These are phyloP conservation scores for Varroa destructor DNA, from an alignment of 1,140 invertebrate species.

Conservation along the genomic window DNA sequence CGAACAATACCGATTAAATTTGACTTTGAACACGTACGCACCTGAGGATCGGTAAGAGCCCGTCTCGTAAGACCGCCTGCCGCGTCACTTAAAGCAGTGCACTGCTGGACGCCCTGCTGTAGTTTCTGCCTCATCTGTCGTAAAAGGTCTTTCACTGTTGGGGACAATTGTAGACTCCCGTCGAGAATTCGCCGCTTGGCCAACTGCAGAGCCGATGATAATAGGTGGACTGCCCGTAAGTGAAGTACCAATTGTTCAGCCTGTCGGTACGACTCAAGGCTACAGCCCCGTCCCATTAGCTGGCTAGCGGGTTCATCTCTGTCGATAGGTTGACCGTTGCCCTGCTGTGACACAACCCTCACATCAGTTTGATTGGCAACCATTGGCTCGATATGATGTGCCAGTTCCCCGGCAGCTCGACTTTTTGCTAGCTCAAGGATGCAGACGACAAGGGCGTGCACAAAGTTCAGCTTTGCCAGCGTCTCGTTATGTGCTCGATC, in stretches of 20 bases:
- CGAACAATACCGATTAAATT: too few species aligned
- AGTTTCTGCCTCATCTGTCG: conserved; percentile 6
- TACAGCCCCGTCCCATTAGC: conserved; percentile 2
- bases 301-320: conserved; percentile 31
- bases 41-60: conserved; percentile 33
- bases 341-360: too few species aligned
- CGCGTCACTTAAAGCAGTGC: conserved; percentile 9
- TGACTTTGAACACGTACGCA: background rate
- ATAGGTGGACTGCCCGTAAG: conserved; percentile 71
- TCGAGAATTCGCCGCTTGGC: conserved; percentile 72
- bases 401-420: conserved; percentile 51
- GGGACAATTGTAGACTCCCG: conserved; percentile 68
- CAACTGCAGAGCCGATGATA: conserved; percentile 76
- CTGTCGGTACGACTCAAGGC: conserved; percentile 44
- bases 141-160: conserved; percentile 22
- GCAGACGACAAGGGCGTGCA: conserved; percentile 74
- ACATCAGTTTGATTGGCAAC: conserved; percentile 30
- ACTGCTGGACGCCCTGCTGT: background rate
- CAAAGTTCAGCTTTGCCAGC: conserved; percentile 80
- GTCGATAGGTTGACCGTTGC: background rate
- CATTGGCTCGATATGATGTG: conserved; percentile 34
- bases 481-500: conserved; percentile 87
- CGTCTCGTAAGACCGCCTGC: conserved; percentile 10
- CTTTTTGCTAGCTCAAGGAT: conserved; percentile 69
- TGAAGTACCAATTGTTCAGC: conserved; percentile 83